These are phyloP conservation scores for Tenebrio molitor DNA, from an alignment of 1,140 invertebrate species.

Conservation along the genomic window DNA sequence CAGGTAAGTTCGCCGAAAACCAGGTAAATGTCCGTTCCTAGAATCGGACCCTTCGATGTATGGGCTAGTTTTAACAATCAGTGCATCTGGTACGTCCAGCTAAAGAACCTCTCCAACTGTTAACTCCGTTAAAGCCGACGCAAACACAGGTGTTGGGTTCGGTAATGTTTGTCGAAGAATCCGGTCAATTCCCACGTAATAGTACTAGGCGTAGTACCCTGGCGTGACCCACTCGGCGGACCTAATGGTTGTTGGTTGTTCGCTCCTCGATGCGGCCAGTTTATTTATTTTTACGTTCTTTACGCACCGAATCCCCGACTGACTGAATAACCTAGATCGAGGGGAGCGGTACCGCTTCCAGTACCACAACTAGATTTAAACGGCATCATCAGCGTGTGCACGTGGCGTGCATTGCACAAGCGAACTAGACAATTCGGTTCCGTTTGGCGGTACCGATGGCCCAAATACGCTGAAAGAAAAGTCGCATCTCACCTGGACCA, in stretches of 20 bases:
- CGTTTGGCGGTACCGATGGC: background rate
- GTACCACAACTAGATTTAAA: slow-evolving; percentile 21
- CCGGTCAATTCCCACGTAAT: slow-evolving; percentile 35
- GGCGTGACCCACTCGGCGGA: too few species aligned
- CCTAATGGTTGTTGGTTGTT: too few species aligned
- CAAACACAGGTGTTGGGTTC: slow-evolving; percentile 25
- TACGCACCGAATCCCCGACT: slow-evolving; percentile 9
- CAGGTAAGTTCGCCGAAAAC: slow-evolving; percentile 15
- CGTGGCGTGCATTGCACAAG: slow-evolving; percentile 3
- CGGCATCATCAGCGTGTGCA: slow-evolving; percentile 9
- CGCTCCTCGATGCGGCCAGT: background rate
- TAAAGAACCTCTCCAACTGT: background rate
- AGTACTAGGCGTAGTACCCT: background rate
- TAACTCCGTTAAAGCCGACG: background rate
- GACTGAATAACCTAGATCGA: slow-evolving; percentile 27
- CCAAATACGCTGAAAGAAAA: slow-evolving; percentile 1
- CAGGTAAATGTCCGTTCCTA: slow-evolving; percentile 9
- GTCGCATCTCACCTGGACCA: slow-evolving; percentile 6
- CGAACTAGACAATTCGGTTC: background rate
- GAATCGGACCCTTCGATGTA: background rate
- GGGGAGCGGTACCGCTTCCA: slow-evolving; percentile 1
- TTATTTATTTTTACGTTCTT: slow-evolving; percentile 14
- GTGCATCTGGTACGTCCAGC: background rate
- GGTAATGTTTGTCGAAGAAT: slow-evolving; percentile 13
- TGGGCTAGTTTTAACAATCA: background rate